Evolutionary conservation across 2,113 vertebrate genomes (phyloP).

Genomic region (Silurus glanis): DNA sequence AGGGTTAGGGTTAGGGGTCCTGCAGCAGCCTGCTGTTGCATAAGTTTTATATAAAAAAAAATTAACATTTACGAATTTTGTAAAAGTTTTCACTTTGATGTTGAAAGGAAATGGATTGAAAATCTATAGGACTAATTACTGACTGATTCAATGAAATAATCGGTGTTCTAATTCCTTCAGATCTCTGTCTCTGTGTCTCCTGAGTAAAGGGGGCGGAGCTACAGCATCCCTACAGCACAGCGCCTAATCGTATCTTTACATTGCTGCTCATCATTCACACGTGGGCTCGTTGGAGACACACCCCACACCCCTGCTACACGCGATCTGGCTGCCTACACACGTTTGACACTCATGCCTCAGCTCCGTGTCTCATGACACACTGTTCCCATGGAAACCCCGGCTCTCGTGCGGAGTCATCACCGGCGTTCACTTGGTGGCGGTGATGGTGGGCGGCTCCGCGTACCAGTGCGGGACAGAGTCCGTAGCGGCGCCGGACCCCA

Average conservation of each 20-base stretch:
- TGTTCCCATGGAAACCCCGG: not conserved
- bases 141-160: too few species aligned
- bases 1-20: not conserved
- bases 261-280: not conserved
- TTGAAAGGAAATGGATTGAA: too few species aligned
- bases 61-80: not conserved
- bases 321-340: conserved; percentile 5
- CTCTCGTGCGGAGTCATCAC: not conserved
- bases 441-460: conserved; percentile 73
- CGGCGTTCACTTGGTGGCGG: conserved; percentile 65
- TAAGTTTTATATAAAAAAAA: not conserved
- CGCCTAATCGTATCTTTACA: conserved; percentile 1
- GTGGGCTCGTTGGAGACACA: not conserved
- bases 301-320: not conserved
- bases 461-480: conserved; percentile 79
- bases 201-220: conserved; percentile 1
- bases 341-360: not conserved
- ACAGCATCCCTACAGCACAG: not conserved
- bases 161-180: not conserved
- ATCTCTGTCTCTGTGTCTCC: not conserved
- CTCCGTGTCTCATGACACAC: not conserved
- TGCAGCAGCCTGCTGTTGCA: conserved; percentile 7
- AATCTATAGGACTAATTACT: too few species aligned
- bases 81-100: too few species aligned
- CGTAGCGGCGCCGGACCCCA: conserved; percentile 67